Base-by-base conservation (phyloP, 2,797 vertebrate genomes). In the Thaleichthys pacificus region DNA sequence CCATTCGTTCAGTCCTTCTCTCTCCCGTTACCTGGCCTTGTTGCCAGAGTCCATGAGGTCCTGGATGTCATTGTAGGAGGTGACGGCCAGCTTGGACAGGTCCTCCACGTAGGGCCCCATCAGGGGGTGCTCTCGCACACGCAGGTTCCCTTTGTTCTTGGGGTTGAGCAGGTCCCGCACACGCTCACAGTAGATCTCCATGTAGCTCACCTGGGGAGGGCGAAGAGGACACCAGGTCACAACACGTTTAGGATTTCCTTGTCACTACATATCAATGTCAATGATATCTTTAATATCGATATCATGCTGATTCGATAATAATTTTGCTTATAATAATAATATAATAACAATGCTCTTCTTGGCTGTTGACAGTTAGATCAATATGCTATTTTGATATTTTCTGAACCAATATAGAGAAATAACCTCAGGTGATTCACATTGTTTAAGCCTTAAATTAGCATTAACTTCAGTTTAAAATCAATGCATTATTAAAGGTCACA, bases 41-140 rank as follows among this genome's bases (percentile, higher is more conserved):
- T 96, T 96, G 6, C 95, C 95, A 3, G 95, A 96, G 82, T 96
- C 95, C 95, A 96, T 96, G 71, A 96, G 91, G 89, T 96, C 94
- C 80, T 96, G 94, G 77, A 96, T 96, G 82, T 96, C 95, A 0
- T 93, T 94, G 89, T 95, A 96, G 67, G 95, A 96, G 64, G 95
- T 96, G 77, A 96, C 95, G 0, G 95, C 95, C 74, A 96, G 91
- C 75, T 96, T 96, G 80, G 95, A 96, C 71, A 96, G 92, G 84
- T 96, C 95, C 77, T 96, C 95, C 58, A 96, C 95, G 0, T 96
- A 96, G 0, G 95, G 95, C 0, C 95, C 95, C 87, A 96, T 92
- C 3, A 96, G 89, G 0, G 95, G 95, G 75, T 96, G 95, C 78
- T 96, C 95, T 76, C 95, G 89, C 68, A 96, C 95, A 0, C 95